phyloP scores from a whole-genome alignment of 2,888 invertebrate genomes.

The Sabatieria punctata region DNA sequence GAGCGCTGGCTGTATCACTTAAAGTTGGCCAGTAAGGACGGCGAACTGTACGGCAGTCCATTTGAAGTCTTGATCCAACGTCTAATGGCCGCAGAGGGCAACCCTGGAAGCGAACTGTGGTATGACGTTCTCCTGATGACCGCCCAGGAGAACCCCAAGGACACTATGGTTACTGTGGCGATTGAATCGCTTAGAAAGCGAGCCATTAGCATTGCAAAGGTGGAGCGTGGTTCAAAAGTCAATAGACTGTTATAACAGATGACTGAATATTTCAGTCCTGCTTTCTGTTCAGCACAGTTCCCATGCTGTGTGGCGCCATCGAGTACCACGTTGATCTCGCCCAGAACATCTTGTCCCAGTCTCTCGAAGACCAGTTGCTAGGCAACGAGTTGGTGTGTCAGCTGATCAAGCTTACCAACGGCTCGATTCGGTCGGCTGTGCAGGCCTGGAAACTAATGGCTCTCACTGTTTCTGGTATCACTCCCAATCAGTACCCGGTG shows the following conservation, averaged over 20 bases:
- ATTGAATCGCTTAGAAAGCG: conserved; percentile 9
- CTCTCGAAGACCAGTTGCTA: conserved; percentile 68
- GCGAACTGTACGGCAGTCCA: conserved; percentile 72
- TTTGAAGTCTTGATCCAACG: conserved; percentile 88
- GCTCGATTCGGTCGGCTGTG: conserved; percentile 39
- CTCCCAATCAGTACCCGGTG: conserved; percentile 76
- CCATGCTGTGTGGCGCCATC: conserved; percentile 81
- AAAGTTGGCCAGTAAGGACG: conserved; percentile 68
- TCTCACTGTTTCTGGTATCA: conserved; percentile 79
- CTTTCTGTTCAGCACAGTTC: conserved; percentile 85
- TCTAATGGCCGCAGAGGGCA: conserved; percentile 87
- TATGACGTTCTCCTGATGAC: conserved; percentile 15
- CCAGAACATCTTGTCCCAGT: conserved; percentile 83
- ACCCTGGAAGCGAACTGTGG: conserved; percentile 50
- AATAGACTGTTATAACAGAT: background rate
- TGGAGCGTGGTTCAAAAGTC: background rate
- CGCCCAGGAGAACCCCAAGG: conserved; percentile 17
- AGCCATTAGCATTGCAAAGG: conserved; percentile 1
- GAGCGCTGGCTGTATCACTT: conserved; percentile 47
- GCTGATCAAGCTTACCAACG: conserved; percentile 75
- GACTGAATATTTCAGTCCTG: conserved; percentile 52
- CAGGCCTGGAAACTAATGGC: conserved; percentile 93
- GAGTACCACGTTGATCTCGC: conserved; percentile 94
- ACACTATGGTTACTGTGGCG: conserved; percentile 19
- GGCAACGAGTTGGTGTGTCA: conserved; percentile 83